Evolutionary conservation across 1,140 invertebrate genomes (phyloP), one percentile per base, ranked within the genome.

Genomic region (Sesamia nonagrioides): DNA sequence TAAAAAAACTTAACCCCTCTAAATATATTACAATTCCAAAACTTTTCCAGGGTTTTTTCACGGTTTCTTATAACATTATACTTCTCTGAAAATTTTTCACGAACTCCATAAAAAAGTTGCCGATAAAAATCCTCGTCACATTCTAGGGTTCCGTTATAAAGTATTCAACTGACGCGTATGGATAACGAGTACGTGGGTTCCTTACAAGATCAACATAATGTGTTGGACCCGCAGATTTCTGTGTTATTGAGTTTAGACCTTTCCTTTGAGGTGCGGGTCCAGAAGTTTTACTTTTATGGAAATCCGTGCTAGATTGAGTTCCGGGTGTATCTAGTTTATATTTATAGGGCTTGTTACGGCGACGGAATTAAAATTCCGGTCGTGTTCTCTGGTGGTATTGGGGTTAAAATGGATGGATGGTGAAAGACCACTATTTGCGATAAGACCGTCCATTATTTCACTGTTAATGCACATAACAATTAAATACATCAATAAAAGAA

Each of bases 151-250:
- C 37, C 72, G 17, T 61, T 61, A 61, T 75, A 75, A 75, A 61
- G 13, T 75, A 75, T 75, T 75, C 56, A 75, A 48, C 27, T 13
- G 72, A 61, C 15, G 54, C 40, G 18, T 50, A 50, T 3, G 69
- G 52, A 37, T 58, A 52, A 58, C 71, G 37, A n/a, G 18, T 35
- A 75, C 72, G 72, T 75, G 72, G 56, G 56, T 61, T 75, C 56
- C 42, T 61, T 75, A 75, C 72, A 75, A 60, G 56, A 61, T 61
- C 72, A 60, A 61, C 72, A 75, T 75, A 75, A 75, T 61, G 72
- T 75, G 60, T 48, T 21, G 13, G 54, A 9, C 18, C 56, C 72
- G 48, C 42, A 27, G 50, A 73, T 73, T 73, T 58, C 66, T 69
- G 66, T 42, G 42, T 33, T 48, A 69, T 69, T 69, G 66, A 27